These are phyloP conservation scores for Notarius quadriscutis DNA, from an alignment of 2,113 vertebrate genomes.

Conservation along the genomic window DNA sequence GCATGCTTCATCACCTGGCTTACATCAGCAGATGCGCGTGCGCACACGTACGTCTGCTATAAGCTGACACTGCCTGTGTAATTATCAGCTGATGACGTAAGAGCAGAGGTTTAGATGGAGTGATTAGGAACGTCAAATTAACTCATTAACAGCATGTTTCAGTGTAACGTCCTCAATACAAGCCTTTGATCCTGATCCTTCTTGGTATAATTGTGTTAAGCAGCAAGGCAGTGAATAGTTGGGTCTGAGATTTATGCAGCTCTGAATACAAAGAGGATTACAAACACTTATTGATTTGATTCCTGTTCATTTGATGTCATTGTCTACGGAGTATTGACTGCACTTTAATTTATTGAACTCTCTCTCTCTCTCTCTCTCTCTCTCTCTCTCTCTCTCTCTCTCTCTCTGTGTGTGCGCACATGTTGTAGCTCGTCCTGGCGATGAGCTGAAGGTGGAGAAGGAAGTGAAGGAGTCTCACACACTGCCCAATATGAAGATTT, in stretches of 20 bases:
- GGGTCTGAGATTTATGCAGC: background rate
- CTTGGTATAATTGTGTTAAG: background rate
- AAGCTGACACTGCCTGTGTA: background rate
- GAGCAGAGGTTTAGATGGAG: background rate
- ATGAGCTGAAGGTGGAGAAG: conserved; percentile 89
- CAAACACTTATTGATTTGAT: background rate
- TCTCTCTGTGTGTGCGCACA: background rate
- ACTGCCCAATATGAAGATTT: conserved; percentile 81
- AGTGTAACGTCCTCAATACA: background rate
- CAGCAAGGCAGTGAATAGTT: background rate
- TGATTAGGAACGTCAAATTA: background rate
- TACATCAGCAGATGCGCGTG: background rate
- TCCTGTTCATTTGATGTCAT: background rate
- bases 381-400: background rate
- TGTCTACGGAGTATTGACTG: background rate
- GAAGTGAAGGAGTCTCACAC: conserved; percentile 82
- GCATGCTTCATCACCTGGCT: conserved; percentile 36
- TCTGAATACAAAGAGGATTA: background rate
- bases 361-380: background rate
- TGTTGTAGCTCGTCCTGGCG: conserved; percentile 80
- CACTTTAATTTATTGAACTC: background rate
- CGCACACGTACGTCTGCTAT: background rate
- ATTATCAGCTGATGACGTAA: conserved; percentile 4
- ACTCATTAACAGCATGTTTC: background rate
- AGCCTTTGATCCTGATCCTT: background rate